Evolutionary conservation across 2,113 vertebrate species (phyloP).

Genomic region (Rostratula benghalensis): DNA sequence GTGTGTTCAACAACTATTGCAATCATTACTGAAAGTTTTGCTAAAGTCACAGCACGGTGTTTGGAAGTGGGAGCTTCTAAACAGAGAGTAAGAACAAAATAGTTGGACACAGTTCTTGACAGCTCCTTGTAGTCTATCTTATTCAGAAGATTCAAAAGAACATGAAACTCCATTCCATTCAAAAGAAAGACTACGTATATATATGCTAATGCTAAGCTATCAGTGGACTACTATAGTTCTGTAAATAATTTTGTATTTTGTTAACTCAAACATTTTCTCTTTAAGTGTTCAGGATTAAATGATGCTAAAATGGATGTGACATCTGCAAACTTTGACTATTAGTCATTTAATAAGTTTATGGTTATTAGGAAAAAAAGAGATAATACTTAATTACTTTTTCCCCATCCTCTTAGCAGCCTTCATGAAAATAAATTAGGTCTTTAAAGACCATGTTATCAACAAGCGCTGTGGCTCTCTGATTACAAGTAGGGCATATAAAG

Average conservation of each 20-base stretch:
- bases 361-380: constrained; percentile 63
- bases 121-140: background rate
- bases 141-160: background rate
- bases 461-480: constrained; percentile 43
- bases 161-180: background rate
- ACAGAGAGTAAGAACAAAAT: background rate
- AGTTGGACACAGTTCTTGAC: background rate
- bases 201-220: background rate
- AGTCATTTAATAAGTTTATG: constrained; percentile 66
- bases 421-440: constrained; percentile 74
- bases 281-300: background rate
- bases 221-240: background rate
- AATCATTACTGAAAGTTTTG: background rate
- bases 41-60: background rate
- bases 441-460: constrained; percentile 59
- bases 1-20: background rate
- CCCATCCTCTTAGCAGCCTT: constrained; percentile 45
- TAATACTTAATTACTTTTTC: constrained; percentile 74
- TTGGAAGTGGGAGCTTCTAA: background rate
- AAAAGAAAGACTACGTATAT: background rate
- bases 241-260: constrained; percentile 34
- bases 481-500: constrained; percentile 42
- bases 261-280: constrained; percentile 36
- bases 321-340: constrained; percentile 35
- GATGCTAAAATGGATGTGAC: constrained; percentile 24